phyloP scores from a whole-genome alignment of 2,888 invertebrate genomes.

The Epinotia brunnichana region DNA sequence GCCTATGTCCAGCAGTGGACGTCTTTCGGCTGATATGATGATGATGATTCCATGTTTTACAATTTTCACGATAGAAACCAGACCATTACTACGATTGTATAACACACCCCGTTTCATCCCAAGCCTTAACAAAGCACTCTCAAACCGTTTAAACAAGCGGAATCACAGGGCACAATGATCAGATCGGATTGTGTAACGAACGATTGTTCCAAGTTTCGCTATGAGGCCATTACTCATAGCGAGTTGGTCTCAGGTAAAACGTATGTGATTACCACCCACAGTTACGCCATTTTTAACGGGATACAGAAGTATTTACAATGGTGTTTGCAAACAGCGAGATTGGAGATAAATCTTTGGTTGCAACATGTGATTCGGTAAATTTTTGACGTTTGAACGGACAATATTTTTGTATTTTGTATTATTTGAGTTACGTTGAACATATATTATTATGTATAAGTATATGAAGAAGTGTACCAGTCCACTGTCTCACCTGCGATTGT shows the following conservation, averaged over 20 bases:
- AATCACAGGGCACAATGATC: conserved; percentile 36
- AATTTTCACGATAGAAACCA: background rate
- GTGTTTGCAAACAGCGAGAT: conserved; percentile 27
- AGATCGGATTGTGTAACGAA: conserved; percentile 40
- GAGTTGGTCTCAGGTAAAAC: background rate
- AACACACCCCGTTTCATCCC: conserved; percentile 7
- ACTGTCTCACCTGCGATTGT: too few relatives aligned
- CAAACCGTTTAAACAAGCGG: conserved; percentile 10
- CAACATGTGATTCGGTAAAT: background rate
- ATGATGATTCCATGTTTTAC: background rate
- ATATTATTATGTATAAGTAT: too few relatives aligned
- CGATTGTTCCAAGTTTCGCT: conserved; percentile 38
- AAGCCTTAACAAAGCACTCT: conserved; percentile 17
- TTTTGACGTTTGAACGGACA: background rate
- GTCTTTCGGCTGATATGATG: too few relatives aligned
- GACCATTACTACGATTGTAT: background rate
- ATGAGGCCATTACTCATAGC: conserved; percentile 39
- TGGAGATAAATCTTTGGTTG: background rate
- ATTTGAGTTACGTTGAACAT: background rate
- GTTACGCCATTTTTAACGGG: conserved; percentile 26
- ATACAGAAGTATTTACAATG: conserved; percentile 30
- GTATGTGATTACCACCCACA: conserved; percentile 13
- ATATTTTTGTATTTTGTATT: background rate
- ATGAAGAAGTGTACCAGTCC: too few relatives aligned
- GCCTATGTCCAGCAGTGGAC: too few relatives aligned